These are phyloP conservation scores for Spheniscus mendiculus DNA, from an alignment of 2,113 vertebrate species.

Conservation along the genomic window DNA sequence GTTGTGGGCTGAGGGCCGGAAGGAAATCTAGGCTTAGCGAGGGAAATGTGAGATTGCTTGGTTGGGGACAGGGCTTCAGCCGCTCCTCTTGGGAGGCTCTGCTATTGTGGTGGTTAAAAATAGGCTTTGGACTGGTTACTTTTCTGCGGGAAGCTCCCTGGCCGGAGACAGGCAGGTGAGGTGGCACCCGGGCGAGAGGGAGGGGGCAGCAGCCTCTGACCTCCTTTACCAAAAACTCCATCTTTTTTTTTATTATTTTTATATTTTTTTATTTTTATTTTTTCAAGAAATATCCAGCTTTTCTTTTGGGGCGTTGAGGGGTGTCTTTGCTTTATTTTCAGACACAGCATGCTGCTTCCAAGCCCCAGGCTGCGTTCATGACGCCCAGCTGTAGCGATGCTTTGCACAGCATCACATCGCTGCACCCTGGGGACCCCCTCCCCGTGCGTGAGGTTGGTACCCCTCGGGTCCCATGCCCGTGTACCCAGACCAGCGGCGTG, in stretches of 20 bases:
- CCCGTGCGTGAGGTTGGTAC: not conserved
- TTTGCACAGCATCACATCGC: not conserved
- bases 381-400: not conserved
- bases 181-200: not conserved
- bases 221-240: not conserved
- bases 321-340: not conserved
- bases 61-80: constrained; percentile 24
- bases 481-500: fast-evolving
- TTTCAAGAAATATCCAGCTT: not conserved
- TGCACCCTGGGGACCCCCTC: not conserved
- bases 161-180: not conserved
- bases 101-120: constrained; percentile 62
- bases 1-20: constrained; percentile 11
- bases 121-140: constrained; percentile 10
- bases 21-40: constrained; percentile 44
- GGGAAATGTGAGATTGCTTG: constrained; percentile 46
- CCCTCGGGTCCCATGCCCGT: fast-evolving
- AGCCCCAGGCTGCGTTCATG: not conserved
- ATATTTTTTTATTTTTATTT: not conserved
- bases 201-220: not conserved
- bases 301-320: not conserved
- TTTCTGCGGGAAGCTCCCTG: not conserved
- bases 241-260: not conserved
- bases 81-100: not conserved
- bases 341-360: not conserved